phyloP scores from a whole-genome alignment of 2,113 vertebrate genomes.

The Ceyx margarethae region DNA sequence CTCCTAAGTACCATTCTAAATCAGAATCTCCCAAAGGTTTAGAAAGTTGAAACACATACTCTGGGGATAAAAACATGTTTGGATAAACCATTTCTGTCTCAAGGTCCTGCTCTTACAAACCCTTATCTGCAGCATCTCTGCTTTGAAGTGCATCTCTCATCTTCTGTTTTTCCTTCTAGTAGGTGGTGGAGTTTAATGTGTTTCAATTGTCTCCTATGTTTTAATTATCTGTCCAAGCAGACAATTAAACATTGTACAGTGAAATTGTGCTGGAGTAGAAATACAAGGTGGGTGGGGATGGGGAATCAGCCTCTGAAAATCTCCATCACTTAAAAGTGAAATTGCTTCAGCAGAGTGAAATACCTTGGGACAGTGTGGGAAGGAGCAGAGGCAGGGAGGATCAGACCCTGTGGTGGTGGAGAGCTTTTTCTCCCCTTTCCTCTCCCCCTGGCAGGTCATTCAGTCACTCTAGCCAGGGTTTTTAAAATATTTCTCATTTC shows the following conservation, averaged over 20 bases:
- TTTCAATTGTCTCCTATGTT: not conserved
- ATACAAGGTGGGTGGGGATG: not conserved
- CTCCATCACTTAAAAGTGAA: not conserved
- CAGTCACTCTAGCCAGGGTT: not conserved
- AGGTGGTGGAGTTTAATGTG: not conserved
- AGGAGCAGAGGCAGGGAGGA: not conserved
- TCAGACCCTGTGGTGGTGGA: not conserved
- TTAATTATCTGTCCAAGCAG: conserved; percentile 44
- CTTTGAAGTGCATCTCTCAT: not conserved
- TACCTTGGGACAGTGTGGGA: not conserved
- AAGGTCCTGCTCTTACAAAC: not conserved
- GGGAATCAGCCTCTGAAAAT: conserved; percentile 1
- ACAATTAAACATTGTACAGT: not conserved
- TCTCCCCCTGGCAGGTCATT: not conserved
- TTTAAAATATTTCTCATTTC: not conserved
- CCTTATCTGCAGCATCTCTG: not conserved
- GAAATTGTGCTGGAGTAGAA: not conserved
- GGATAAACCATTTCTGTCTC: not conserved
- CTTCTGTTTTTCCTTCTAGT: not conserved
- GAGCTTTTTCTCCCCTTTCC: not conserved
- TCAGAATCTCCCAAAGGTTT: not conserved
- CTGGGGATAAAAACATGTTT: fast-evolving
- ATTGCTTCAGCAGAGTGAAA: not conserved
- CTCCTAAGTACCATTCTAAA: not conserved
- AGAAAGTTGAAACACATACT: not conserved